A percentile compares a stretch with the other conserved stretches of the same genome.
phyloP scores from a whole-genome alignment of 2,113 vertebrate species.

The Myotis davidii region DNA sequence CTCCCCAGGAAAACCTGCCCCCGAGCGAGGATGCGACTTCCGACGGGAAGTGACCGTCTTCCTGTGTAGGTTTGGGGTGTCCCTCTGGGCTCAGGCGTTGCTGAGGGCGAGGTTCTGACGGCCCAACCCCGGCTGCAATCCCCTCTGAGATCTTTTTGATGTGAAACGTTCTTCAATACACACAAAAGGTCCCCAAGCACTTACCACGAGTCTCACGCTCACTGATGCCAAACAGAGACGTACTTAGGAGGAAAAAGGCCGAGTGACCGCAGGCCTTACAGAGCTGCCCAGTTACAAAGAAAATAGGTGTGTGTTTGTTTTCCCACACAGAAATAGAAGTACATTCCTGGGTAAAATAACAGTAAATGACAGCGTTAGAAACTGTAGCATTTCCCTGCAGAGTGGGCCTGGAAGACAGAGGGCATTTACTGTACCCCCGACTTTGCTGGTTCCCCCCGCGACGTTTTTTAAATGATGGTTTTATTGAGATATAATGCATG shows the following conservation, averaged over 20 bases:
- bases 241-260: constrained; percentile 44
- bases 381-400: not conserved
- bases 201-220: constrained; percentile 60
- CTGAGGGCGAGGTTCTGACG: not conserved
- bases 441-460: not conserved
- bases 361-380: not conserved
- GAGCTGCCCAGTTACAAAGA: constrained; percentile 59
- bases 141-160: not conserved
- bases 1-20: not conserved
- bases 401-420: not conserved
- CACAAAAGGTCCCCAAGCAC: constrained; percentile 11
- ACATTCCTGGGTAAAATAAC: not conserved
- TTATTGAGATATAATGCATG: not conserved
- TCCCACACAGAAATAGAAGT: no score
- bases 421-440: fast-evolving
- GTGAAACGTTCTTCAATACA: not conserved
- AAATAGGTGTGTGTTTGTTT: not conserved
- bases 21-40: constrained; percentile 30
- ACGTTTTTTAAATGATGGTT: not conserved
- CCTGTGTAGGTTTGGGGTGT: not conserved
- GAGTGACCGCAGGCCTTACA: constrained; percentile 56
- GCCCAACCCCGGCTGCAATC: not conserved
- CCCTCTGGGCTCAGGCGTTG: not conserved
- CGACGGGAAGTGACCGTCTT: constrained; percentile 13
- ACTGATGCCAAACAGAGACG: constrained; percentile 3